phyloP scores from a whole-genome alignment of 1,140 invertebrate species.

The Alviniconcha marisindica region DNA sequence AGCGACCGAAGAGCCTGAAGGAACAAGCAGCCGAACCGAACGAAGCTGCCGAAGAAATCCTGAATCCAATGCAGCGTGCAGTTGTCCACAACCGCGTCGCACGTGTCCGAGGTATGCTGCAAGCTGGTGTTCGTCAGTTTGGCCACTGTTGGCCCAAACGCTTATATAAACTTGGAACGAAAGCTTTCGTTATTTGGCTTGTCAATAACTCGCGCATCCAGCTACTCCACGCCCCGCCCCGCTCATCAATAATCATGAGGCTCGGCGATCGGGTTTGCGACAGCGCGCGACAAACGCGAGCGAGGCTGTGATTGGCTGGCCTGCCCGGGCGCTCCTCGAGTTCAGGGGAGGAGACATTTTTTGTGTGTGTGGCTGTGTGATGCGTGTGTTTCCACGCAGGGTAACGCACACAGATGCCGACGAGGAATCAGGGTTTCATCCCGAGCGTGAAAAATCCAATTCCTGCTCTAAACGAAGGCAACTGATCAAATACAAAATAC shows the following conservation, averaged over 20 bases:
- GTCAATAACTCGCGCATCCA: conserved; percentile 30
- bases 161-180: conserved; percentile 37
- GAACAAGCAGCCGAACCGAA: too few species aligned
- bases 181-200: conserved; percentile 33
- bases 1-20: too few species aligned
- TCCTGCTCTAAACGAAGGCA: neutral
- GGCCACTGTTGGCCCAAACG: conserved; percentile 38
- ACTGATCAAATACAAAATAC: conserved; percentile 16
- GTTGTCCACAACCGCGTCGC: conserved; percentile 18
- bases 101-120: conserved; percentile 5
- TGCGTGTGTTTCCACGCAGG: too few species aligned
- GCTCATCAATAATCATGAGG: conserved; percentile 25
- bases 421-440: neutral
- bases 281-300: conserved; percentile 9
- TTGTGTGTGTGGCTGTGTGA: too few species aligned
- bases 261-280: neutral
- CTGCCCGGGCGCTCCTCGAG: too few species aligned
- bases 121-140: conserved; percentile 29
- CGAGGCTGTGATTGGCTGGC: conserved; percentile 13
- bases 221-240: neutral
- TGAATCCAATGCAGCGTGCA: neutral
- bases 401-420: neutral
- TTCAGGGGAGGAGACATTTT: too few species aligned
- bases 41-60: too few species aligned
- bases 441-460: conserved; percentile 25